Base-by-base conservation (phyloP, 1,140 invertebrate genomes). In the Andricus grossulariae region DNA sequence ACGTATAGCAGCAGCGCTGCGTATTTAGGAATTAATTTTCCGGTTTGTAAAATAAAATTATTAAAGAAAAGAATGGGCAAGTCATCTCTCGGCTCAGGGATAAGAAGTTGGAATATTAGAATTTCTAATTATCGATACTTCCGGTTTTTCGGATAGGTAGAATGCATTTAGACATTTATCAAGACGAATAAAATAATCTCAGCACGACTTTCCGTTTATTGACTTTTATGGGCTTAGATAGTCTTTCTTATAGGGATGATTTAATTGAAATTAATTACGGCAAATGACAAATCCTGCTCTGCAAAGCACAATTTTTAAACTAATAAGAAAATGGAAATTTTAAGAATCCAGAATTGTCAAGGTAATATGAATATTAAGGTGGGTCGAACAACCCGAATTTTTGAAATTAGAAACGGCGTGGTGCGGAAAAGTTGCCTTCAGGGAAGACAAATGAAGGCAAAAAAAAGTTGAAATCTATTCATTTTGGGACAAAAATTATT, bases 61-160 rank as follows among this genome's bases (percentile, higher is more conserved):
- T 54, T 54, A 10, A 54, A 19, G 13, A 54, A 10, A 19, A n/a
- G 52, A 54, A 11, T 70, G 18, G 75, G 79, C 71, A 79, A 72
- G 80, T 80, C 75, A 82, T 72, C 80, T 84, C 76, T 86, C 76
- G 82, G 60, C 82, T 84, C 82, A 84, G 78, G 85, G 80, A 87
- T 75, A 85, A 74, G 55, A 74, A 74, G 78, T 79, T 76, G 45
- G 39, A 51, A 54, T 55, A 18, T 55, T 45, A 7, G 5, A 21
- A 66, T 66, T 39, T 39, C 57, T 21, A 66, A 66, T 66, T 16
- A 66, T 66, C 25, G 25, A 54, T 16, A 60, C 12, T 18, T 50
- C 0, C 32, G 45, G 52, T 49, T 0, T 45, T 71, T 19, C 74
- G 25, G 13, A 55, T 57, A 15, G 7, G 57, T 66, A 32, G 57